Percentiles rank a stretch among this genome's conserved stretches.
phyloP scores from a whole-genome alignment of 2,888 invertebrate genomes.

The Torymus texanus region DNA sequence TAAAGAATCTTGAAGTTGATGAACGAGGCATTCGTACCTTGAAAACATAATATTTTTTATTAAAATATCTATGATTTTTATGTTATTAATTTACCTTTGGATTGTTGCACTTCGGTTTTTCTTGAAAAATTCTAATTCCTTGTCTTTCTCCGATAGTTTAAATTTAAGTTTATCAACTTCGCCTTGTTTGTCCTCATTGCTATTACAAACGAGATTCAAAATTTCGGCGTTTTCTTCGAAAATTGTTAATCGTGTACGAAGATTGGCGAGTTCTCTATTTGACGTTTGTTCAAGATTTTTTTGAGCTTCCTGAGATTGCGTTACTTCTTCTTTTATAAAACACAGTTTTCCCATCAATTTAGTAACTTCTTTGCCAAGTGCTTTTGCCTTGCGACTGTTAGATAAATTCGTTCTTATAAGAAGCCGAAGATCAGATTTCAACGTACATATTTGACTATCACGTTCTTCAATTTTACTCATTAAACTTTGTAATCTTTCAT shows the following conservation, averaged over 20 bases:
- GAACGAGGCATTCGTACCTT: conserved; percentile 64
- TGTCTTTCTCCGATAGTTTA: conserved; percentile 62
- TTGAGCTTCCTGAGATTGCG: conserved; percentile 60
- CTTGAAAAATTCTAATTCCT: conserved; percentile 63
- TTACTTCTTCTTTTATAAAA: conserved; percentile 60
- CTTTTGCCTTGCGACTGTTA: conserved; percentile 61
- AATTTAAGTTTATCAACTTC: conserved; percentile 62
- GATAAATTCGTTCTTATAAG: conserved; percentile 57
- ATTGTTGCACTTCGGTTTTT: conserved; percentile 63
- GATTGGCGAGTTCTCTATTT: conserved; percentile 60
- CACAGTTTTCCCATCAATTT: conserved; percentile 59
- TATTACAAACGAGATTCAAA: conserved; percentile 60
- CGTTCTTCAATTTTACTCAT: conserved; percentile 58
- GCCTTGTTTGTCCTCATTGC: conserved; percentile 58
- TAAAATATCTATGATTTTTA: background rate
- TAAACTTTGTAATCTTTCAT: conserved; percentile 61
- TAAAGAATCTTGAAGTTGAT: conserved; percentile 61
- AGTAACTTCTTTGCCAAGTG: conserved; percentile 60
- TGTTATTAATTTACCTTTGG: conserved; percentile 58
- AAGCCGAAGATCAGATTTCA: conserved; percentile 59
- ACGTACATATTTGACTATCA: conserved; percentile 60
- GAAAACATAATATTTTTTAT: background rate
- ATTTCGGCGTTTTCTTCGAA: conserved; percentile 63
- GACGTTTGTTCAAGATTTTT: conserved; percentile 61
- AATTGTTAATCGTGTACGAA: conserved; percentile 58